Conservation (phyloP, 2,797 vertebrate genomes). For the Pristis pectinata region DNA sequence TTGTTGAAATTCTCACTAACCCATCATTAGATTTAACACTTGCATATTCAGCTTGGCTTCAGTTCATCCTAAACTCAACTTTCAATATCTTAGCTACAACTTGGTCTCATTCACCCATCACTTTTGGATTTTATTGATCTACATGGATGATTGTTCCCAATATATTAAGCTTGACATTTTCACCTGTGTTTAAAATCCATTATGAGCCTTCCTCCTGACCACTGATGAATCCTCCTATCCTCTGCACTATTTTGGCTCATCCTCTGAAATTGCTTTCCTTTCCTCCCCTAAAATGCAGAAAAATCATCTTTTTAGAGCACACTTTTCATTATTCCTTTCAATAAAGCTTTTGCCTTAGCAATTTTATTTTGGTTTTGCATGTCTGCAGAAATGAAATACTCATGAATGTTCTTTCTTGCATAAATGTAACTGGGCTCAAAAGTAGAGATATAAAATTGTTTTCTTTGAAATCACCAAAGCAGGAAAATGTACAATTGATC, state of each 20-base stretch:
- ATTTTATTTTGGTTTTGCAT: neutral
- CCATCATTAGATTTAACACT: neutral
- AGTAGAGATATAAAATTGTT: neutral
- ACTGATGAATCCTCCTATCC: neutral
- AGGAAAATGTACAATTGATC: neutral
- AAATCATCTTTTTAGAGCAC: neutral
- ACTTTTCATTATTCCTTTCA: neutral
- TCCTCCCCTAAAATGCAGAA: neutral
- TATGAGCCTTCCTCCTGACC: neutral
- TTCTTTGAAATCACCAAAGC: neutral
- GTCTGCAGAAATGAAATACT: neutral
- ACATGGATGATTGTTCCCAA: neutral
- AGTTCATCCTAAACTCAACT: neutral
- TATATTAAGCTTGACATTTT: neutral
- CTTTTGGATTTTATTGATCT: neutral
- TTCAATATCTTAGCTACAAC: neutral
- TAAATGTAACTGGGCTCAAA: neutral
- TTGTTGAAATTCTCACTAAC: neutral
- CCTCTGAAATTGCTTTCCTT: neutral
- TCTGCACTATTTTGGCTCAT: neutral
- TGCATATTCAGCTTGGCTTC: neutral
- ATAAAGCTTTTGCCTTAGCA: neutral
- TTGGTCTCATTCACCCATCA: too few species aligned
- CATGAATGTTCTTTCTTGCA: neutral
- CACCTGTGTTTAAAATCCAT: neutral